Evolutionary conservation across 2,797 vertebrate genomes (phyloP), one percentile per base, ranked within the genome.

Genomic region (Darevskia mixta): DNA sequence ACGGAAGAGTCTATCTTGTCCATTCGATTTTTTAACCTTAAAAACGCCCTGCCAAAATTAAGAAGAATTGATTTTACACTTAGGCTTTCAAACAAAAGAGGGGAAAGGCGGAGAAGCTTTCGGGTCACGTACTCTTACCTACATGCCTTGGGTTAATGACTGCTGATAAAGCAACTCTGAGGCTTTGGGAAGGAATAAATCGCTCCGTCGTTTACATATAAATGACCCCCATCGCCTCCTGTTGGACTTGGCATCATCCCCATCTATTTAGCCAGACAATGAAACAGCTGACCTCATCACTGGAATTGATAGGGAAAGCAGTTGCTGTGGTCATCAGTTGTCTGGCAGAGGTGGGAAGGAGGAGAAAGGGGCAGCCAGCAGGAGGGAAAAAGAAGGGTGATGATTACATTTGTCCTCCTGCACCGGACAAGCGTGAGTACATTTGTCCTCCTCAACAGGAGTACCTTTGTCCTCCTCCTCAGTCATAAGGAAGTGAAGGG

Each of bases 21-120:
- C 35, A 73, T 89, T 94, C 92, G 90, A 93, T 94, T 95, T 95
- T 92, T 93, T 91, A 94, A 93, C 78, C 17, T 67, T 86, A 87
- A 85, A 61, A 64, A 83, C 17, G 13, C 3, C 45, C 10, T 4
- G 15, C 64, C 9, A 79, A 83, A 20, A 2, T 89, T 67, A 89
- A 71, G 83, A 66, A n/a, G 58, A 25, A 6, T 1, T 85, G 86
- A 83, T 87, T 94, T 95, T 94, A 87, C 91, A 90, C 93, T 93
- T 95, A 93, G 87, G 66, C 43, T 80, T 93, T 92, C 76, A 90
- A 89, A 93, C 80, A 85, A 93, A 92, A 85, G 87, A 86, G 49
- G 90, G 15, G 41, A 45, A 92, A 92, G 38, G 1, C 20, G 91
- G 91, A 35, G 64, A 3, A 76, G 67, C 0, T 35, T 78, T 66